Conservation (phyloP, 2,797 vertebrate species). For the Oceanodroma leucorhoa region DNA sequence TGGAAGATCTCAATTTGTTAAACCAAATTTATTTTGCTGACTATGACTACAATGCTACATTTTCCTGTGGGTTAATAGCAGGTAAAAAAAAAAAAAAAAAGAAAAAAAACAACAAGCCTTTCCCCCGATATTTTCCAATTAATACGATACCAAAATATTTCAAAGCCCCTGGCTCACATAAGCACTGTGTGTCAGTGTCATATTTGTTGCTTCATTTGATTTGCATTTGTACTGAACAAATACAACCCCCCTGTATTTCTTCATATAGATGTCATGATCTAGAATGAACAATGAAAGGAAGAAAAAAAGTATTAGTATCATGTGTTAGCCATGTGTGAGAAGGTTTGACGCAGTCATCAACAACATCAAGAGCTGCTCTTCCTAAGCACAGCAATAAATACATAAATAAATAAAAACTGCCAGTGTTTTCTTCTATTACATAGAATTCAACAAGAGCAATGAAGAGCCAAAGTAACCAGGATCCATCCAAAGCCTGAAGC, state of each 20-base stretch:
- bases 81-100: neutral
- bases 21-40: neutral
- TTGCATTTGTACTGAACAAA: neutral
- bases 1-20: neutral
- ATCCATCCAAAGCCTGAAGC: neutral
- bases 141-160: neutral
- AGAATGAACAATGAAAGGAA: neutral
- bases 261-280: neutral
- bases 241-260: neutral
- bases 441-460: neutral
- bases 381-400: neutral
- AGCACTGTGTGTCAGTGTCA: neutral
- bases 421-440: neutral
- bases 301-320: neutral
- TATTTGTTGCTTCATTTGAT: neutral
- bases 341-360: neutral
- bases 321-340: neutral
- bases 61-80: neutral
- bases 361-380: neutral
- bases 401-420: neutral
- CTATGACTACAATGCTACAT: neutral
- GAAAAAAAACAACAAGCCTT: neutral
- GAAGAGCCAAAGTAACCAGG: neutral
- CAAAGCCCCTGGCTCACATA: neutral
- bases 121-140: rapidly evolving